phyloP scores from a whole-genome alignment of 2,113 vertebrate species.

The Notarius lentiginosus region DNA sequence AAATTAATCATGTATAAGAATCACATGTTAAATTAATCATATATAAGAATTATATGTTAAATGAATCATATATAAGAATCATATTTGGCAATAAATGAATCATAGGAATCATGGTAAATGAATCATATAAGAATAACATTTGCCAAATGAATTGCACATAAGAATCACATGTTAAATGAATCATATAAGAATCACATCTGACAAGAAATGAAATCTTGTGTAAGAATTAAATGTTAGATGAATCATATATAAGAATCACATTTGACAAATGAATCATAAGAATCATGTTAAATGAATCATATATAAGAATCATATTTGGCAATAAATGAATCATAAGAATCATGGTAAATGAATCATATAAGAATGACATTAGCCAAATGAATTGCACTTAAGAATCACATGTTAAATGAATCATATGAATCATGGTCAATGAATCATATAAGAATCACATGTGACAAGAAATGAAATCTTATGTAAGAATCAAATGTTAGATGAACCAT shows the following conservation, averaged over 20 bases:
- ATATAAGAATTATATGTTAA: neutral
- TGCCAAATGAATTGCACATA: neutral
- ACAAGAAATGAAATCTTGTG: neutral
- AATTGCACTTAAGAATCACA: neutral
- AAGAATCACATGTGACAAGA: neutral
- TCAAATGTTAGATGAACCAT: neutral
- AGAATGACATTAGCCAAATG: neutral
- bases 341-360: neutral
- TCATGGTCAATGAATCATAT: neutral
- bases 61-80: neutral
- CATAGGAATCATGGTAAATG: neutral
- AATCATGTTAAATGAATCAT: neutral
- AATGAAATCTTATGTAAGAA: neutral
- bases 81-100: neutral
- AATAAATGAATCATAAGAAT: neutral
- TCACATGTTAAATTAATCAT: neutral
- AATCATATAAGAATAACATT: neutral
- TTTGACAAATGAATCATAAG: neutral
- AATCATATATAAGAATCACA: neutral
- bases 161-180: neutral
- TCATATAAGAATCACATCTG: neutral
- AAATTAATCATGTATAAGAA: neutral
- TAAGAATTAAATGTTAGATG: neutral
- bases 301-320: neutral
- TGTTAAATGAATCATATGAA: no score